Evolutionary conservation across 1,140 invertebrate genomes (phyloP), one percentile per base, ranked within the genome.

Genomic region (Drosophila mayri): DNA sequence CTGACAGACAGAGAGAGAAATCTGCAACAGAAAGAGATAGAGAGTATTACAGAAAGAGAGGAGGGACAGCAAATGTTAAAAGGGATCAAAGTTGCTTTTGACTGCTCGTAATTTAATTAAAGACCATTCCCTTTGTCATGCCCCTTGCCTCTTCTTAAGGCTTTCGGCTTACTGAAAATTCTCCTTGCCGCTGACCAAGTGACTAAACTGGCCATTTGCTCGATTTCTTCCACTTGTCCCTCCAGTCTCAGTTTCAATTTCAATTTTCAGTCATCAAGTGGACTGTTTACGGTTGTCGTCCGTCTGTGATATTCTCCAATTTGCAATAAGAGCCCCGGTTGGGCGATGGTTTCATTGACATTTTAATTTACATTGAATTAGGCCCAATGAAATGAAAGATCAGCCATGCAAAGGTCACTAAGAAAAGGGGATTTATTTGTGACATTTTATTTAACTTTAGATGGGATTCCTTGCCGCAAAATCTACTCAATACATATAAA

Each of bases 61-160:
- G 59, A 49, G 20, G 10, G 59, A 49, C 20, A 49, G 32, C 14
- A 10, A 49, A 71, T 55, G 41, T 52, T 66, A 63, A 81, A 88
- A 90, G 78, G 85, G 84, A 90, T 90, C 85, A 90, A 90, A 88
- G 85, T 84, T 90, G 84, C 72, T 77, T 87, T 84, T 88, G 84
- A 78, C 63, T 78, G 59, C 64, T 75, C 63, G 85, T 88, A 88
- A 88, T 88, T 88, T 88, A 88, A 88, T 88, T 88, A 88, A 90
- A 84, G 84, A 68, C 77, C 85, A 84, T 90, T 90, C 58, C 73
- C 59, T 79, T 88, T 76, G 71, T 72, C 54, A 47, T 38, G 52
- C 55, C 60, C 43, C 20, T 44, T 59, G 58, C 61, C 43, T 32
- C 18, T 35, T 32, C 43, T 25, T 57, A 30, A 35, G 59, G 58